Conservation (phyloP, 2,888 invertebrate genomes). For the Dasypolia templi region DNA sequence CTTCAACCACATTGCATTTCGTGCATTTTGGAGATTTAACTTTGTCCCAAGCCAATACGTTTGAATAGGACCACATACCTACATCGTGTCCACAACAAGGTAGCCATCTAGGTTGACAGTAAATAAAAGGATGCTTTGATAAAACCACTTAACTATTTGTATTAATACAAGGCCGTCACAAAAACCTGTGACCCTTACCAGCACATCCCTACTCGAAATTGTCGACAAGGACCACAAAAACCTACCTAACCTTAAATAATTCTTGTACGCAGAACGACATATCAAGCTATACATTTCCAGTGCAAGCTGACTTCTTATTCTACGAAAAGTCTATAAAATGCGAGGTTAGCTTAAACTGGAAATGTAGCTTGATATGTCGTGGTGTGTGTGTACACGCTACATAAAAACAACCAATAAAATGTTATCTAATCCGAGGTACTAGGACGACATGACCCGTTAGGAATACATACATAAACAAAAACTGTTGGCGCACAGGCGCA, state of each 20-base stretch:
- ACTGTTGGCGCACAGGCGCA: conserved; percentile 55
- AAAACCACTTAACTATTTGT: background rate
- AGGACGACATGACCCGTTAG: conserved; percentile 60
- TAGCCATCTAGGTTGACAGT: background rate
- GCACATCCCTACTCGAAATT: background rate
- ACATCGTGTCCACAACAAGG: background rate
- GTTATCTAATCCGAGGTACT: conserved; percentile 65
- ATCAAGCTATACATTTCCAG: too few relatives aligned
- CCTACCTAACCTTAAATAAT: conserved; percentile 32
- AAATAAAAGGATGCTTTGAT: background rate
- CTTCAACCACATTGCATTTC: too few relatives aligned
- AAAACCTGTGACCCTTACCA: background rate
- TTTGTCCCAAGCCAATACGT: too few relatives aligned
- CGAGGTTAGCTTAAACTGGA: too few relatives aligned
- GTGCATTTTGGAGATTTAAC: too few relatives aligned
- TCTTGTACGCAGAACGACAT: too few relatives aligned
- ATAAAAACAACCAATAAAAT: conserved; percentile 65
- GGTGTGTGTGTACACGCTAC: too few relatives aligned
- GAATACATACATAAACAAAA: conserved; percentile 63
- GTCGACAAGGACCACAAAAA: conserved; percentile 30
- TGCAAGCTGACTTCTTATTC: too few relatives aligned
- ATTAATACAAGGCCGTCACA: background rate
- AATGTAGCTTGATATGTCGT: too few relatives aligned
- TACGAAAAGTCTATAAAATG: too few relatives aligned
- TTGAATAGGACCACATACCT: background rate